Evolutionary conservation across 2,888 invertebrate species (phyloP), one percentile per base, ranked within the genome.

Genomic region (Trissolcus japonicus): DNA sequence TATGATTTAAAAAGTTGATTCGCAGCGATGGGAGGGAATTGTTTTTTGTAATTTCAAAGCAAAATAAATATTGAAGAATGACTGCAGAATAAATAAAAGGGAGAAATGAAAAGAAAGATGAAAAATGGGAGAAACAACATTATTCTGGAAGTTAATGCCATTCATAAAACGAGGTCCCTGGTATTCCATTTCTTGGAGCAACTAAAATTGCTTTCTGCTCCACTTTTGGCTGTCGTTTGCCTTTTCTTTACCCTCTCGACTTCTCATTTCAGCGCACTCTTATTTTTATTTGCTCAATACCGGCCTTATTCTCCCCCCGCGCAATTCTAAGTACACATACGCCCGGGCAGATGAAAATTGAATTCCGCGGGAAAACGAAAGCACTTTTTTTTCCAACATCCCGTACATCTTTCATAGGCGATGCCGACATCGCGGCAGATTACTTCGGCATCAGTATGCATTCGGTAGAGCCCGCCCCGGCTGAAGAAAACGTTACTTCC

Each of bases 371-470:
- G 56, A 76, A 65, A 57, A 69, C 61, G 61, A 56, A 66, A 66
- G 55, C 60, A 40, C 60, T 55, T 51, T 69, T 65, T 35, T 35
- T 35, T 35, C 59, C 63, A 56, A 76, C 69, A 66, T 61, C 46
- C 43, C 55, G 65, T 76, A 65, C 65, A 76, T 76, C 61, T 65
- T 76, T 76, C 69, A 71, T 69, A 69, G 69, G 69, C 55, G 65
- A 65, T 46, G 59, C 61, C 55, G 60, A 66, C 65, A 61, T 59
- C 65, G 69, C 65, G 69, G 69, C 56, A 71, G 76, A 76, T 76
- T 76, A 71, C 76, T 63, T 40, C 41, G 76, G 66, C 69, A 76
- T 76, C 71, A 76, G 76, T 71, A 76, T 72, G 76, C 76, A 76
- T 66, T 76, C 57, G 62, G 68, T 48, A 68, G 11, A 60, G 56